These are phyloP conservation scores for Drosophila rubida DNA, from an alignment of 2,888 invertebrate genomes.

Conservation along the genomic window DNA sequence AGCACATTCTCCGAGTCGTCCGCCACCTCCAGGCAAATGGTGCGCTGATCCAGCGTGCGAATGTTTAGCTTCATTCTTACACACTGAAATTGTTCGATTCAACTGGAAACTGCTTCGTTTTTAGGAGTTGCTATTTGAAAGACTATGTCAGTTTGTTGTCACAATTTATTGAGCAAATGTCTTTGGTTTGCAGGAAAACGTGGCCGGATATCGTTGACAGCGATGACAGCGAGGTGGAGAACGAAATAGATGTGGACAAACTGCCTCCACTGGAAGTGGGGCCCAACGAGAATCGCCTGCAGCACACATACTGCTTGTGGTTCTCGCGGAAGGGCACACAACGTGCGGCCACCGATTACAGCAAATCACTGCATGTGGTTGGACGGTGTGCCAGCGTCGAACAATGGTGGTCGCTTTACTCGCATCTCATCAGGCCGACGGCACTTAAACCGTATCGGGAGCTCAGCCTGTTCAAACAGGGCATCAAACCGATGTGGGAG, in stretches of 20 bases:
- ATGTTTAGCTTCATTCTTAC: conserved; percentile 88
- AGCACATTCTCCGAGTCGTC: conserved; percentile 93
- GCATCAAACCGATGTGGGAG: conserved; percentile 99
- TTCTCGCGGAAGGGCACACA: conserved; percentile 87
- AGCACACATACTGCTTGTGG: conserved; percentile 98
- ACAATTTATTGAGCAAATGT: background rate
- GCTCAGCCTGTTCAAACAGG: conserved; percentile 98
- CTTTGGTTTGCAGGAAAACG: conserved; percentile 74
- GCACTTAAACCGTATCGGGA: conserved; percentile 96
- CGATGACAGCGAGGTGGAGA: conserved; percentile 89
- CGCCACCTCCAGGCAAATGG: conserved; percentile 93
- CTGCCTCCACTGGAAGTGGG: conserved; percentile 90
- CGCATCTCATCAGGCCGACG: conserved; percentile 94
- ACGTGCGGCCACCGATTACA: conserved; percentile 83
- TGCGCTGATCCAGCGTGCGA: conserved; percentile 96
- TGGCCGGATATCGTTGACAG: conserved; percentile 85
- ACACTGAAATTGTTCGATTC: too few relatives aligned
- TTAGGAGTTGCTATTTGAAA: too few relatives aligned
- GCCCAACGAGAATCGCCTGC: conserved; percentile 95
- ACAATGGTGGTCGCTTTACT: conserved; percentile 98
- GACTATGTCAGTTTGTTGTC: too few relatives aligned
- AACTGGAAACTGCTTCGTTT: too few relatives aligned
- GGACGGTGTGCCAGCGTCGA: conserved; percentile 96
- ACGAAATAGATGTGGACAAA: conserved; percentile 86
- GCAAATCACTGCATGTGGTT: conserved; percentile 91